phyloP scores from a whole-genome alignment of 2,888 invertebrate species.

The Athetis lepigone region DNA sequence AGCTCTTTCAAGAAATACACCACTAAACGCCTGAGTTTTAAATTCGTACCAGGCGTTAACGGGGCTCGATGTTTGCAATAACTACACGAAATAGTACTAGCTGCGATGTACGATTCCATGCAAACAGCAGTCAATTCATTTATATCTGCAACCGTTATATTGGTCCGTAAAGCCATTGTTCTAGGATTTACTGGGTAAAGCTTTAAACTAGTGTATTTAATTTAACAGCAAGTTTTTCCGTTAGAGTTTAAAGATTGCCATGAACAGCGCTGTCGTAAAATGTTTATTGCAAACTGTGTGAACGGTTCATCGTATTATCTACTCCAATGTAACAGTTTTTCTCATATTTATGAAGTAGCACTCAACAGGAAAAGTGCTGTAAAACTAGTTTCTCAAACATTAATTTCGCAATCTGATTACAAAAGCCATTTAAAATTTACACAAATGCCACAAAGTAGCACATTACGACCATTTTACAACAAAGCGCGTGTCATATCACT shows the following conservation, averaged over 20 bases:
- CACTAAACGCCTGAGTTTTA: slow-evolving; percentile 45
- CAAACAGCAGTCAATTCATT: slow-evolving; percentile 32
- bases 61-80: slow-evolving; percentile 67
- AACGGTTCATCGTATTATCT: background rate
- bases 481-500: slow-evolving; percentile 18
- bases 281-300: background rate
- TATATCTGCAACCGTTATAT: slow-evolving; percentile 35
- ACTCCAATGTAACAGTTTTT: background rate
- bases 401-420: slow-evolving; percentile 16
- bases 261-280: background rate
- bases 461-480: slow-evolving; percentile 24
- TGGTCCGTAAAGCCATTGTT: slow-evolving; percentile 13
- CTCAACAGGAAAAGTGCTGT: background rate
- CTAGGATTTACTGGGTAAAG: slow-evolving; percentile 11
- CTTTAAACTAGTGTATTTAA: slow-evolving; percentile 9
- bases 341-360: background rate
- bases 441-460: slow-evolving; percentile 18
- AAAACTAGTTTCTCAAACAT: slow-evolving; percentile 9
- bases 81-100: slow-evolving; percentile 67
- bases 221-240: slow-evolving; percentile 8
- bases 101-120: slow-evolving; percentile 52
- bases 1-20: slow-evolving; percentile 1
- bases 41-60: slow-evolving; percentile 67
- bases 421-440: slow-evolving; percentile 13
- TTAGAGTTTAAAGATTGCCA: slow-evolving; percentile 2